These are phyloP conservation scores for Rhodophaea formosa DNA, from an alignment of 2,888 invertebrate species.

Conservation along the genomic window DNA sequence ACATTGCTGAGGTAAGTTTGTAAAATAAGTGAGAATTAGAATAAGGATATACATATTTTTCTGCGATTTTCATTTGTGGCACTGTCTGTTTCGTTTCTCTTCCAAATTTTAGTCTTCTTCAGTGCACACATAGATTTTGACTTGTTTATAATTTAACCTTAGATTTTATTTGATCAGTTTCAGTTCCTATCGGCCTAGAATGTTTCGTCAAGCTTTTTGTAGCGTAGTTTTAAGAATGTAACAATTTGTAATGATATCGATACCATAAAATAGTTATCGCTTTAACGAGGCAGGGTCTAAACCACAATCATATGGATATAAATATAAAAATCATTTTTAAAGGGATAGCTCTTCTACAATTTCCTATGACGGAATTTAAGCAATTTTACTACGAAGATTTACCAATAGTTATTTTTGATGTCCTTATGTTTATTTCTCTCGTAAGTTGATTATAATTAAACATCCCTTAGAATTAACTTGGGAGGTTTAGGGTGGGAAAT, in stretches of 20 bases:
- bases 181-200: conserved; percentile 78
- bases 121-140: conserved; percentile 46
- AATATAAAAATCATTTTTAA: conserved; percentile 50
- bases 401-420: conserved; percentile 21
- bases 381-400: conserved; percentile 29
- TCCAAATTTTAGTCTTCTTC: conserved; percentile 41
- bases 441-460: conserved; percentile 2
- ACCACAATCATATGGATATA: conserved; percentile 67
- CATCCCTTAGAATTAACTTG: not conserved
- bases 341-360: conserved; percentile 67
- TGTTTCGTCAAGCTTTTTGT: conserved; percentile 69
- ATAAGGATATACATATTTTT: conserved; percentile 47
- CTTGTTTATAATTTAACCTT: conserved; percentile 35
- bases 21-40: conserved; percentile 67
- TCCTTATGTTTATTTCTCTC: conserved; percentile 18
- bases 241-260: conserved; percentile 58
- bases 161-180: conserved; percentile 46
- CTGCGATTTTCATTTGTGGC: conserved; percentile 38
- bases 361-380: conserved; percentile 33
- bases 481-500: not conserved
- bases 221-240: conserved; percentile 51
- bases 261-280: conserved; percentile 70
- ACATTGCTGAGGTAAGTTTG: conserved; percentile 63
- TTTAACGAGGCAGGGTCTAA: conserved; percentile 79
- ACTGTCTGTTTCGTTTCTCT: conserved; percentile 36